These are phyloP conservation scores for Anomalospiza imberbis DNA, from an alignment of 2,797 vertebrate species.

Conservation along the genomic window DNA sequence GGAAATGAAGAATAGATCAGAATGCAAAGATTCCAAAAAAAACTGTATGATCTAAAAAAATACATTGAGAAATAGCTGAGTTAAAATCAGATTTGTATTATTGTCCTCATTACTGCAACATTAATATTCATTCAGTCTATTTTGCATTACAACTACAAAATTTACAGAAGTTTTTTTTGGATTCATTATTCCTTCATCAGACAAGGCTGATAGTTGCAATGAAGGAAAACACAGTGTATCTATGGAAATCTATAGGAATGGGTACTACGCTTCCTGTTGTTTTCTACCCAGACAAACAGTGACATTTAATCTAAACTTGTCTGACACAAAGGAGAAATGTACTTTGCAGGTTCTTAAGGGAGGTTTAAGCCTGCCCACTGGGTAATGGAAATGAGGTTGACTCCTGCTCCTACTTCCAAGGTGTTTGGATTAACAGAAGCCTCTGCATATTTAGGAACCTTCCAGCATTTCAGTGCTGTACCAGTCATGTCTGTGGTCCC, in stretches of 20 bases:
- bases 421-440: not conserved
- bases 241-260: not conserved
- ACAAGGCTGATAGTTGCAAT: not conserved
- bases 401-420: not conserved
- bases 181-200: not conserved
- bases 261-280: not conserved
- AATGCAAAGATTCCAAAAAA: not conserved
- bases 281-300: not conserved
- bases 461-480: not conserved
- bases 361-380: not conserved
- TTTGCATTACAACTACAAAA: not conserved
- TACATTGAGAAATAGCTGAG: not conserved
- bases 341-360: not conserved
- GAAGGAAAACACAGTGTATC: not conserved
- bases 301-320: not conserved
- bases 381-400: not conserved
- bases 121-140: not conserved
- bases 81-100: not conserved
- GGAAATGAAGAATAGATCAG: slow-evolving; percentile 10
- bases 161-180: not conserved
- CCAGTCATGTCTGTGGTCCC: not conserved
- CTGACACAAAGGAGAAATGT: not conserved
- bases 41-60: not conserved
- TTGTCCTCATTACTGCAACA: not conserved
- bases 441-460: not conserved